Percentiles rank a stretch among this genome's conserved stretches.
Conservation (phyloP, 2,888 invertebrate genomes). For the Tenthredo livida region DNA sequence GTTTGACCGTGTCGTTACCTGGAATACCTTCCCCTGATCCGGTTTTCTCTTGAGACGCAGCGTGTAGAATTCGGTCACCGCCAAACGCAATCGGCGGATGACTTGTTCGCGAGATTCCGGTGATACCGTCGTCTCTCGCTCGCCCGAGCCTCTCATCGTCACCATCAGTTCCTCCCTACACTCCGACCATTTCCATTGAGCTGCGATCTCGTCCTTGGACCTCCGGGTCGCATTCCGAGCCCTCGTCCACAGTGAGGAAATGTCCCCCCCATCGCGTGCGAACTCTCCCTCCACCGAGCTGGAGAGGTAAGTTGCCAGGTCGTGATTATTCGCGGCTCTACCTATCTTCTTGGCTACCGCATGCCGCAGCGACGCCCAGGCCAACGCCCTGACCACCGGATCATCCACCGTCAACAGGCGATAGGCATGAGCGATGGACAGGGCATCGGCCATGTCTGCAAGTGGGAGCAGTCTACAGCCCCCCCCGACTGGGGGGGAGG, state of each 20-base stretch:
- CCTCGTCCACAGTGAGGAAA: slow-evolving; percentile 60
- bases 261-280: slow-evolving; percentile 56
- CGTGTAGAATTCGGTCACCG: slow-evolving; percentile 43
- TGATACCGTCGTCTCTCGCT: slow-evolving; percentile 58
- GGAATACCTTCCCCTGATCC: slow-evolving; percentile 67
- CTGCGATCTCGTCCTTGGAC: slow-evolving; percentile 44
- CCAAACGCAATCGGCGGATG: slow-evolving; percentile 28
- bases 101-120: slow-evolving; percentile 51
- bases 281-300: slow-evolving; percentile 62
- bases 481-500: slow-evolving; percentile 57
- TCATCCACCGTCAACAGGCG: slow-evolving; percentile 66
- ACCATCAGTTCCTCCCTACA: slow-evolving; percentile 53
- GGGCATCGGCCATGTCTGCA: slow-evolving; percentile 64
- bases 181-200: slow-evolving; percentile 61
- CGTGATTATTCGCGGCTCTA: slow-evolving; percentile 51
- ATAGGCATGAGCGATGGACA: slow-evolving; percentile 67
- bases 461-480: slow-evolving; percentile 70
- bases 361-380: slow-evolving; percentile 58
- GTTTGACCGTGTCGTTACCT: slow-evolving; percentile 54
- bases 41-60: slow-evolving; percentile 54
- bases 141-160: background rate
- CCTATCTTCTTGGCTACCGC: slow-evolving; percentile 59
- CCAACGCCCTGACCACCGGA: slow-evolving; percentile 58
- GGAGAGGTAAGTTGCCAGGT: slow-evolving; percentile 64
- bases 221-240: slow-evolving; percentile 61